A percentile compares a stretch with the other conserved stretches of the same genome.
Evolutionary conservation across 2,113 vertebrate species (phyloP).

Genomic region (Sander vitreus): DNA sequence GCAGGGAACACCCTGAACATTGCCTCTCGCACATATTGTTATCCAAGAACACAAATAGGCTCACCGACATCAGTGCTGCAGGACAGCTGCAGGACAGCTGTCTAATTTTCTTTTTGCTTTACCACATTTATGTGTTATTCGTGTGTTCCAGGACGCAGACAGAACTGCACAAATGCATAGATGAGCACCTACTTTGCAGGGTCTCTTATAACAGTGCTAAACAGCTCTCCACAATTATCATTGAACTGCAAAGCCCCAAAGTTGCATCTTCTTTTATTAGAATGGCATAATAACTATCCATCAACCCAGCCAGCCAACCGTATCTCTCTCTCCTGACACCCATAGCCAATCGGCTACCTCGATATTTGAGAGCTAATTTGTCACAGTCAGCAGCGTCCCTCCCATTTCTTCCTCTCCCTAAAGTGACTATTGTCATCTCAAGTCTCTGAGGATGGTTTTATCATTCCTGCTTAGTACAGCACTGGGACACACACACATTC

Average conservation of each 20-base stretch:
- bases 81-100: not conserved
- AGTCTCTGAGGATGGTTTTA: conserved; percentile 75
- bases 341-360: conserved; percentile 62
- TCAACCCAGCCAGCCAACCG: conserved; percentile 70
- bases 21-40: conserved; percentile 27
- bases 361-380: conserved; percentile 74
- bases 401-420: conserved; percentile 66
- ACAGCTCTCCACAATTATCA: conserved; percentile 36
- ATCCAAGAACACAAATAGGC: conserved; percentile 28
- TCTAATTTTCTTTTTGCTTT: conserved; percentile 4
- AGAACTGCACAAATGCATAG: conserved; percentile 2
- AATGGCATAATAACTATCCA: conserved; percentile 78
- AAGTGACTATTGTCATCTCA: conserved; percentile 72
- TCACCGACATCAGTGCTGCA: conserved; percentile 11
- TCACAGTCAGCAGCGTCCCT: conserved; percentile 76
- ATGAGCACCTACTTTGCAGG: conserved; percentile 7
- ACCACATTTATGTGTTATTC: not conserved
- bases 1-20: conserved; percentile 65
- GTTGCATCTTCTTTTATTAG: conserved; percentile 76
- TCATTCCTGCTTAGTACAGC: conserved; percentile 77
- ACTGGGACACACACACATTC: conserved; percentile 38
- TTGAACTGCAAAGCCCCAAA: conserved; percentile 66
- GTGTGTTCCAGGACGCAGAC: not conserved
- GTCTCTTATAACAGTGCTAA: conserved; percentile 16
- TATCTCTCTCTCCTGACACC: conserved; percentile 62